Evolutionary conservation across 2,113 vertebrate genomes (phyloP).

Genomic region (Ceyx cyanopectus): DNA sequence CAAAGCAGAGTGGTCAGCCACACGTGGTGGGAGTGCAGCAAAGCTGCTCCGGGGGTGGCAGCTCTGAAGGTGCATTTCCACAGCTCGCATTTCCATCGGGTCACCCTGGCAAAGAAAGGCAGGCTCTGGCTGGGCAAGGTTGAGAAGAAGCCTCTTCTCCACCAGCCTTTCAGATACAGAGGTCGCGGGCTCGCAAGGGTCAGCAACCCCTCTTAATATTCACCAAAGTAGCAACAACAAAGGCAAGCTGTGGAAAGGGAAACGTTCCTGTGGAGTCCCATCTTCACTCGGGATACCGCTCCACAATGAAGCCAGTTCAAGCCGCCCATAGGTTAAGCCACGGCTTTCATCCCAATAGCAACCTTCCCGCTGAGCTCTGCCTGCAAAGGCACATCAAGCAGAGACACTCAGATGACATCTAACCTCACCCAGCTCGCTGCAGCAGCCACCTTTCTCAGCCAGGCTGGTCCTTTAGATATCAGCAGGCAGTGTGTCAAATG

Average conservation of each 20-base stretch:
- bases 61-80: conserved; percentile 50
- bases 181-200: conserved; percentile 60
- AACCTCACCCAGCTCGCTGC: conserved; percentile 41
- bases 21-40: background rate
- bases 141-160: conserved; percentile 46
- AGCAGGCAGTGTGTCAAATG: background rate
- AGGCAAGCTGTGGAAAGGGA: conserved; percentile 67
- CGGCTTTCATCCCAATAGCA: conserved; percentile 49
- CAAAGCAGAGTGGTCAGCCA: background rate
- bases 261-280: conserved; percentile 69
- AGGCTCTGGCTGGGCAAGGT: background rate
- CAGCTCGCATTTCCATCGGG: conserved; percentile 31
- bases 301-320: conserved; percentile 66
- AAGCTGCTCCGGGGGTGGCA: conserved; percentile 28
- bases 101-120: conserved; percentile 34
- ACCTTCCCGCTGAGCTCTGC: conserved; percentile 48
- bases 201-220: conserved; percentile 71
- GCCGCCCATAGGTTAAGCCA: conserved; percentile 60
- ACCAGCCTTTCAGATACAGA: conserved; percentile 61
- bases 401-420: conserved; percentile 51
- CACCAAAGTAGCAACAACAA: conserved; percentile 62
- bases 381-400: conserved; percentile 62
- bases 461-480: conserved; percentile 25
- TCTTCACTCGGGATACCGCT: conserved; percentile 66
- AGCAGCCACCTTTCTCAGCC: conserved; percentile 55